Evolutionary conservation across 2,113 vertebrate species (phyloP).

Genomic region (Archilochus colubris): DNA sequence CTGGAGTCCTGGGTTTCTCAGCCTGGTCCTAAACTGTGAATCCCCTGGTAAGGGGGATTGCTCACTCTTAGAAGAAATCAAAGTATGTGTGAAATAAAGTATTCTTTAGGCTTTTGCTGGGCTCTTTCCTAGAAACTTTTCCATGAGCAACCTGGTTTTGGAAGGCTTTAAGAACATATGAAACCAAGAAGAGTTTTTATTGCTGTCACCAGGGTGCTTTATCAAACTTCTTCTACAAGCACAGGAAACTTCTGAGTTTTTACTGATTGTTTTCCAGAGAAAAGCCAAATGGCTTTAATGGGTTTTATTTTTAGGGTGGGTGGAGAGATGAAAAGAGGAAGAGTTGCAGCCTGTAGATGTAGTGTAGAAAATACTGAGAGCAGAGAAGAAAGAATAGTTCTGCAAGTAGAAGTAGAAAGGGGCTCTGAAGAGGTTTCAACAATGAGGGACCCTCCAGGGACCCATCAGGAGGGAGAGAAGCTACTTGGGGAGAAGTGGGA

Average conservation of each 20-base stretch:
- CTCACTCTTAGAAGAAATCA: not conserved
- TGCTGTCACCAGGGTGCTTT: not conserved
- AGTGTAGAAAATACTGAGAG: too few species aligned
- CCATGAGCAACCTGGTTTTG: not conserved
- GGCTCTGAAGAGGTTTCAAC: not conserved
- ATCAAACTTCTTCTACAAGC: not conserved
- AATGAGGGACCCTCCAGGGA: not conserved
- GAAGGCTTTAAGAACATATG: not conserved
- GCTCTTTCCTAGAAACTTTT: not conserved
- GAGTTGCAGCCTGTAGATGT: not conserved
- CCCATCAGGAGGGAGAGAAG: not conserved
- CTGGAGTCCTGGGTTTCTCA: not conserved
- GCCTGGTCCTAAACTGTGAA: not conserved
- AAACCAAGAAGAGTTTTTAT: not conserved
- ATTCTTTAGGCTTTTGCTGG: not conserved
- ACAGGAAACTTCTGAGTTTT: not conserved
- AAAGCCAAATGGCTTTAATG: not conserved
- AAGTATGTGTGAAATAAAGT: not conserved
- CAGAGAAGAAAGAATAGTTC: too few species aligned
- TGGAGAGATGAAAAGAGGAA: not conserved
- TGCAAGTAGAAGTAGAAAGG: not conserved
- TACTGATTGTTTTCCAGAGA: not conserved
- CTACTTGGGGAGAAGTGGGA: not conserved
- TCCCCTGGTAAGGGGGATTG: not conserved
- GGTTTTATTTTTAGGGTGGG: not conserved